Evolutionary conservation across 2,113 vertebrate species (phyloP), one percentile per base, ranked within the genome.

Genomic region (Pyrgilauda ruficollis): DNA sequence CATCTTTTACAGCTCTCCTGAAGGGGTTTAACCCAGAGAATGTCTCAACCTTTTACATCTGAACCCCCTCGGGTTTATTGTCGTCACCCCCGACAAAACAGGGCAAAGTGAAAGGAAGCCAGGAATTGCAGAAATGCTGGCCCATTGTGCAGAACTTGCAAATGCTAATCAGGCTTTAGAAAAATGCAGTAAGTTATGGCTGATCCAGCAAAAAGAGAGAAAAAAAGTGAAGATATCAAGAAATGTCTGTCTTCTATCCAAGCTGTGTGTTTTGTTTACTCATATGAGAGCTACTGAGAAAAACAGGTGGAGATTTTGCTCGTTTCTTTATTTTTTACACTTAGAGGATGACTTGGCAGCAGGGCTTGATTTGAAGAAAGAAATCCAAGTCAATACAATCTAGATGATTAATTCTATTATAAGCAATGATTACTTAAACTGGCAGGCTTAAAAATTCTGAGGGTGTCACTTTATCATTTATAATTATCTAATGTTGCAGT

Each of bases 151-250:
- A 58, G 75, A 69, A 93, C 18, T 86, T 79, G 62, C 55, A 92
- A 76, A 90, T 62, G 70, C 33, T 52, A 79, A 62, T 49, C 62
- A 84, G 41, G 72, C 92, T 86, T 91, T 55, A 84, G 59, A 94
- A 95, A 94, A 93, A 93, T 59, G 76, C 50, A 37, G 21, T 15
- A 39, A 76, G 33, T 87, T 90, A 94, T 55, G 85, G 63, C 72
- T 96, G 93, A 93, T 80, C 30, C 76, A 83, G 82, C 84, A 84
- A 59, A 96, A 87, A 93, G 67, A 63, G n/a, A 55, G 28, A 31
- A 11, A 78, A 95, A 73, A 87, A 37, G 72, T 17, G n/a, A 76
- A 75, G 53, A 46, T 2, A 56, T 33, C n/a, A 80, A 93, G 50
- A 17, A 44, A 86, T 62, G 17, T 23, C 69, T 82, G 27, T 56